Percentiles rank a stretch among this genome's conserved stretches.
phyloP scores from a whole-genome alignment of 2,113 vertebrate species.

The Symphodus melops region DNA sequence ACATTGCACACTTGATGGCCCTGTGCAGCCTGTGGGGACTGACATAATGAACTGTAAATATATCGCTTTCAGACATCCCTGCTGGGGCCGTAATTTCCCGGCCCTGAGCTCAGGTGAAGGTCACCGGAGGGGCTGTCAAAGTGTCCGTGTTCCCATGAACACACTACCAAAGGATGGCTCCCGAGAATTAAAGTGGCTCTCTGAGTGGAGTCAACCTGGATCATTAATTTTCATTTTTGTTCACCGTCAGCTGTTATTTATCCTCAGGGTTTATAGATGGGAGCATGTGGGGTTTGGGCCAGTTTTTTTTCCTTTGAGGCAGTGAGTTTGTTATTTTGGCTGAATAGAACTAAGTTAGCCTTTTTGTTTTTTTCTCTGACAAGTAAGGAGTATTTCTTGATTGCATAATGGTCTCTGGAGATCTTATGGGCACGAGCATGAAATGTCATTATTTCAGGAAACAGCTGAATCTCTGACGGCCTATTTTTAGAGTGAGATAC shows the following conservation, averaged over 20 bases:
- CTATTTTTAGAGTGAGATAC: constrained; percentile 25
- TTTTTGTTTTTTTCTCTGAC: constrained; percentile 4
- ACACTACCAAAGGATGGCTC: constrained; percentile 40
- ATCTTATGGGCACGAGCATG: constrained; percentile 21
- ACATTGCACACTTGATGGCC: constrained; percentile 15
- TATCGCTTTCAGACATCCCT: constrained; percentile 53
- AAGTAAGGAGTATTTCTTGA: constrained; percentile 15
- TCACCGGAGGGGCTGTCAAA: constrained; percentile 65
- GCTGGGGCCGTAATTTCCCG: constrained; percentile 54
- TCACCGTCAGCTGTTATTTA: constrained; percentile 54
- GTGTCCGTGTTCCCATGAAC: constrained; percentile 49
- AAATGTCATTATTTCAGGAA: constrained; percentile 25
- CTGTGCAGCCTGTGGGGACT: constrained; percentile 16
- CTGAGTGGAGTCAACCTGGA: constrained; percentile 46
- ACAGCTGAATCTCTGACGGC: background rate
- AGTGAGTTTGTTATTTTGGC: constrained; percentile 1
- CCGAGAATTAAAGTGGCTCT: constrained; percentile 50
- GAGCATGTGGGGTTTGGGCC: constrained; percentile 23
- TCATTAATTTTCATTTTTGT: constrained; percentile 65
- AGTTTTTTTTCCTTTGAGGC: constrained; percentile 6
- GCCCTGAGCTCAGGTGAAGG: constrained; percentile 68
- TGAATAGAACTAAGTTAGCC: background rate
- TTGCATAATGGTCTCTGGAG: constrained; percentile 15
- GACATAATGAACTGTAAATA: constrained; percentile 63
- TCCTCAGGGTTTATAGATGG: constrained; percentile 37